Conservation (phyloP, 1,140 invertebrate genomes). For the Wiebesia pumilae region DNA sequence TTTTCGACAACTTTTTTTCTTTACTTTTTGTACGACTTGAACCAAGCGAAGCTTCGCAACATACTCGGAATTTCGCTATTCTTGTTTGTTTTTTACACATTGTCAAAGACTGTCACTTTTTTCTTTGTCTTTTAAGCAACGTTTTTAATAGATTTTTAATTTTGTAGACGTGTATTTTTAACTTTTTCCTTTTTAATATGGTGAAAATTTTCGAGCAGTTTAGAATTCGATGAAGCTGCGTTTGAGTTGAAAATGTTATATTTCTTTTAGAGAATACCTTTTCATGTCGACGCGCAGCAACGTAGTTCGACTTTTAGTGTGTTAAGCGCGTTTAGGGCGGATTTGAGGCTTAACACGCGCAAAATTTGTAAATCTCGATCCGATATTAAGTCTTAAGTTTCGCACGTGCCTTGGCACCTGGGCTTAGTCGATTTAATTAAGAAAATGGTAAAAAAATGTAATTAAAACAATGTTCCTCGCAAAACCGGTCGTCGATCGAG, state of each 20-base stretch:
- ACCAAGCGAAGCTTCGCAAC: slow-evolving; percentile 22
- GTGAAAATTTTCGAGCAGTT: slow-evolving; percentile 37
- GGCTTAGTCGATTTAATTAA: slow-evolving; percentile 25
- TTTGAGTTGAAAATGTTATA: slow-evolving; percentile 35
- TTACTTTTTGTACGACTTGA: slow-evolving; percentile 31
- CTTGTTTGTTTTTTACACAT: slow-evolving; percentile 15
- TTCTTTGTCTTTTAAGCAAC: slow-evolving; percentile 26
- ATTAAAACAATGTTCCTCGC: slow-evolving; percentile 52
- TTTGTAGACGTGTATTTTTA: slow-evolving; percentile 44
- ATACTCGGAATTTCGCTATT: slow-evolving; percentile 33
- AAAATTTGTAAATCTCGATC: slow-evolving; percentile 20
- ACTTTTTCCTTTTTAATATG: slow-evolving; percentile 13
- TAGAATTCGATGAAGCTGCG: slow-evolving; percentile 5
- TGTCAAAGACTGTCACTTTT: slow-evolving; percentile 17
- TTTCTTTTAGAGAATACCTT: slow-evolving; percentile 4
- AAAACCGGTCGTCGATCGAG: slow-evolving; percentile 47
- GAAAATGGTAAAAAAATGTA: slow-evolving; percentile 15
- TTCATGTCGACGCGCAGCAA: slow-evolving; percentile 30
- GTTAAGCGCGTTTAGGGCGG: slow-evolving; percentile 29
- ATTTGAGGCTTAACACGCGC: slow-evolving; percentile 27
- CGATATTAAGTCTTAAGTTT: slow-evolving; percentile 44
- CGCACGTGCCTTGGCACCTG: slow-evolving; percentile 33
- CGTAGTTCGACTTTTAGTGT: slow-evolving; percentile 25
- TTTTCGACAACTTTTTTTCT: slow-evolving; percentile 28
- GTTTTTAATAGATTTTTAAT: slow-evolving; percentile 47